Evolutionary conservation across 2,797 vertebrate genomes (phyloP), one percentile per base, ranked within the genome.

Genomic region (Sebastes matsubarae): DNA sequence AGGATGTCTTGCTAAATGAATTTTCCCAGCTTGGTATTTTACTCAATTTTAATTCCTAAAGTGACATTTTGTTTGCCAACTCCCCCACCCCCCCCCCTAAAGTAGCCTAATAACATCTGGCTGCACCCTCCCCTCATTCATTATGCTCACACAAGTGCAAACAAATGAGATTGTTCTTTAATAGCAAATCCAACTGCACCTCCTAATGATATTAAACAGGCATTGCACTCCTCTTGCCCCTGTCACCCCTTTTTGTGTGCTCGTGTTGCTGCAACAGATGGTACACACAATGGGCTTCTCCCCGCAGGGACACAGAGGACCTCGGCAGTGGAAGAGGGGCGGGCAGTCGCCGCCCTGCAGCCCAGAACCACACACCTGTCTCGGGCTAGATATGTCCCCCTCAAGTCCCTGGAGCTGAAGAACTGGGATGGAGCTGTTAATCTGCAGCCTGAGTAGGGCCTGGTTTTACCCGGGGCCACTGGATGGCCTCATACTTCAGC

Each of bases 181-280:
- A 94, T 86, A 89, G 88, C 82, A 89, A 95, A 92, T 89, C 87
- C 91, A 91, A 77, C 86, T 70, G 85, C 88, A 87, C 82, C 79
- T 84, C 88, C 74, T 93, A 91, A 95, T 94, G 92, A 90, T 81
- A 86, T 93, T 91, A 90, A 92, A 84, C 85, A 91, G 88, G 83
- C 82, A 59, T 22, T 73, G 73, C 87, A 88, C 42, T 61, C 58
- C 74, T 36, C 6, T 69, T 72, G 50, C 80, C 74, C 74, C 75
- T 27, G 22, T 83, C 81, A 58, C 79, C 82, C 57, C 60, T 80
- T 79, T 88, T 90, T 90, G 81, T 91, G 81, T 69, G 83, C 1
- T 29, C 20, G 63, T 87, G 90, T 93, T 93, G 86, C 83, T 77
- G 76, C 82, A 93, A 91, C 95, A 96, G 94, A 95, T 94, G 94